Evolutionary conservation across 1,140 invertebrate genomes (phyloP).

Genomic region (Drosophila repleta): DNA sequence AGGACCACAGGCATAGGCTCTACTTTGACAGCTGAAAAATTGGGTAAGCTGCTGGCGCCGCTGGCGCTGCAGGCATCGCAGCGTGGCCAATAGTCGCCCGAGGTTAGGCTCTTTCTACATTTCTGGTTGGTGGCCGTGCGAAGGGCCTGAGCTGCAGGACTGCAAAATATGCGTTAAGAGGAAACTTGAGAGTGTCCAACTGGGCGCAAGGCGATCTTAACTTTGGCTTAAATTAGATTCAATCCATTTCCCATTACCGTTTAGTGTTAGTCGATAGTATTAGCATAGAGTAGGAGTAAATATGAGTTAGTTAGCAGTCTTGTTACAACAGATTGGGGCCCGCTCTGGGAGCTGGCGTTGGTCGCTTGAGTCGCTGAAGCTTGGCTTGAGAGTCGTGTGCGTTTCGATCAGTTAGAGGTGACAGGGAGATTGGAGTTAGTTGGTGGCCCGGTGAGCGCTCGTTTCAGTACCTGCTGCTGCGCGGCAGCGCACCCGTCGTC

Average conservation of each 20-base stretch:
- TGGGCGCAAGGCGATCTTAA: neutral
- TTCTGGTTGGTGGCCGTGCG: slow-evolving; percentile 50
- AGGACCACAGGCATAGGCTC: no score
- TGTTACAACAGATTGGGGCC: slow-evolving; percentile 11
- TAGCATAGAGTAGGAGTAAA: slow-evolving; percentile 1
- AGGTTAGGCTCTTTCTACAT: slow-evolving; percentile 55
- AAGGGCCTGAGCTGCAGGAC: slow-evolving; percentile 7
- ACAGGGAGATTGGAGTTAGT: neutral
- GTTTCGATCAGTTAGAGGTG: slow-evolving; percentile 7
- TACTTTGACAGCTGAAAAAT: slow-evolving; percentile 24
- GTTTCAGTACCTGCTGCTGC: slow-evolving; percentile 69
- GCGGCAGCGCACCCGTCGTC: slow-evolving; percentile 41
- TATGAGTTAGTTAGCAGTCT: slow-evolving; percentile 44
- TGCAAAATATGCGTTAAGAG: slow-evolving; percentile 35
- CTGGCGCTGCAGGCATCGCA: slow-evolving; percentile 61
- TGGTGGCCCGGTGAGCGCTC: no score
- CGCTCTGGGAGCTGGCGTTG: slow-evolving; percentile 15
- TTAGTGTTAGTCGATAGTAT: slow-evolving; percentile 21
- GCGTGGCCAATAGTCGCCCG: slow-evolving; percentile 77
- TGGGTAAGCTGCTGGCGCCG: slow-evolving; percentile 22
- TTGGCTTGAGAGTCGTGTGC: slow-evolving; percentile 21
- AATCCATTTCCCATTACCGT: slow-evolving; percentile 6
- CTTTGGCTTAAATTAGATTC: neutral
- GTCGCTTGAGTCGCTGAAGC: slow-evolving; percentile 21
- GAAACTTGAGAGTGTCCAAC: slow-evolving; percentile 5